Conservation (phyloP, 2,888 invertebrate species). For the Sericinus montela region DNA sequence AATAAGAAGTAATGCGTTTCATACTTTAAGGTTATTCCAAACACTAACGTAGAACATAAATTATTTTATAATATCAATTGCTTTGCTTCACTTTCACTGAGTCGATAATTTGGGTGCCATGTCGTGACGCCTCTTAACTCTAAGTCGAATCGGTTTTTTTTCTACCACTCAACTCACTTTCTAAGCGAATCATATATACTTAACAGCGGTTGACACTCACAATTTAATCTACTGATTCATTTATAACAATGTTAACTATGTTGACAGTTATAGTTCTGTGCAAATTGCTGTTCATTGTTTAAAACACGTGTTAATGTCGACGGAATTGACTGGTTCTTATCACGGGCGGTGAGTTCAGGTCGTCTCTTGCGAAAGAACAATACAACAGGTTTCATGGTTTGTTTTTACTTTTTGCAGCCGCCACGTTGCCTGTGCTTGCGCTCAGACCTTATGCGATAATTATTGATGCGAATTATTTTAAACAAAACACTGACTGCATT, state of each 20-base stretch:
- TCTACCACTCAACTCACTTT: slow-evolving; percentile 48
- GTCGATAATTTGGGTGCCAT: slow-evolving; percentile 56
- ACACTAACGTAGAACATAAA: slow-evolving; percentile 31
- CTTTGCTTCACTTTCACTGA: slow-evolving; percentile 66
- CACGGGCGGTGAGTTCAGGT: slow-evolving; percentile 43
- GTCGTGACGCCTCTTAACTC: slow-evolving; percentile 51
- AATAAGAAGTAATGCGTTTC: slow-evolving; percentile 50
- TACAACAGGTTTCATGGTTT: slow-evolving; percentile 69
- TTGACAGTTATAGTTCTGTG: slow-evolving; percentile 4
- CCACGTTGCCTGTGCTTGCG: slow-evolving; percentile 30
- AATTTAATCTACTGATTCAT: slow-evolving; percentile 5
- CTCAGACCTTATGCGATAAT: slow-evolving; percentile 38
- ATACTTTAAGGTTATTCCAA: slow-evolving; percentile 19
- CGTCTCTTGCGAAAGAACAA: slow-evolving; percentile 66
- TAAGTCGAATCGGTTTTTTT: slow-evolving; percentile 46
- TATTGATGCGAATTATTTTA: slow-evolving; percentile 48
- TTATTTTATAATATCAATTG: slow-evolving; percentile 53
- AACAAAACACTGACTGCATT: slow-evolving; percentile 16
- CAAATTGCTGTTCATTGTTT: slow-evolving; percentile 19
- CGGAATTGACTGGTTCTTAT: slow-evolving; percentile 55
- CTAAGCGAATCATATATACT: slow-evolving; percentile 41
- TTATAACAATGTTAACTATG: slow-evolving; percentile 7
- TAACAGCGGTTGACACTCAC: slow-evolving; percentile 9
- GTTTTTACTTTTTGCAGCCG: slow-evolving; percentile 58
- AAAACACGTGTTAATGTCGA: slow-evolving; percentile 51